These are phyloP conservation scores for Prunella himalayana DNA, from an alignment of 2,113 vertebrate genomes.

Conservation along the genomic window DNA sequence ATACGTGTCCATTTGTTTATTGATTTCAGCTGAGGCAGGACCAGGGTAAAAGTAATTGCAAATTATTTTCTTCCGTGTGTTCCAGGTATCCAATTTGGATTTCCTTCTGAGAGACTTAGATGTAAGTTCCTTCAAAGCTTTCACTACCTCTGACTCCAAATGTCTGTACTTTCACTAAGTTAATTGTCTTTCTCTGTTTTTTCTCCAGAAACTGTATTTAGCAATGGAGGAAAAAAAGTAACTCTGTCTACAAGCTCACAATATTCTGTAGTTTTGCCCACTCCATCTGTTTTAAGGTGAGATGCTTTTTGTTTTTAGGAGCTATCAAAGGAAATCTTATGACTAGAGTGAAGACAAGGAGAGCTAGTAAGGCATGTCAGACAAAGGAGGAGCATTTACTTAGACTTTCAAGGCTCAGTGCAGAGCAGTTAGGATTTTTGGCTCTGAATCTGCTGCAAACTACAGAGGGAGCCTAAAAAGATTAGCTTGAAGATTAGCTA, in stretches of 20 bases:
- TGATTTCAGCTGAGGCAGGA: background rate
- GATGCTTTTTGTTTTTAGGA: background rate
- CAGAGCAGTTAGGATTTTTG: background rate
- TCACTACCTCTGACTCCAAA: background rate
- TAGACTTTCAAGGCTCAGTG: background rate
- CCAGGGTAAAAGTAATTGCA: background rate
- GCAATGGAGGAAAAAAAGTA: background rate
- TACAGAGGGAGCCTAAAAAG: background rate
- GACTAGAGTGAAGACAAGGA: background rate
- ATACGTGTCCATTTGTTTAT: background rate
- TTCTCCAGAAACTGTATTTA: background rate
- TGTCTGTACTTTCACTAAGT: background rate
- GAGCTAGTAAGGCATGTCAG: background rate
- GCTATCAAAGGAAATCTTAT: background rate
- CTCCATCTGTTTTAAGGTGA: background rate
- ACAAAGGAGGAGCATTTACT: background rate
- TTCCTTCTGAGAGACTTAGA: background rate
- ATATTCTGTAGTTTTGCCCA: background rate
- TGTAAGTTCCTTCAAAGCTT: background rate
- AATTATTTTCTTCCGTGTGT: background rate
- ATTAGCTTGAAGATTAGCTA: background rate
- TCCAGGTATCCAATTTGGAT: background rate
- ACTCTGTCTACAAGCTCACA: background rate
- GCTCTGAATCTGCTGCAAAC: background rate
- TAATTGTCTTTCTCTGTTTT: background rate